These are phyloP conservation scores for Trematomus loennbergii DNA, from an alignment of 2,113 vertebrate genomes.

Conservation along the genomic window DNA sequence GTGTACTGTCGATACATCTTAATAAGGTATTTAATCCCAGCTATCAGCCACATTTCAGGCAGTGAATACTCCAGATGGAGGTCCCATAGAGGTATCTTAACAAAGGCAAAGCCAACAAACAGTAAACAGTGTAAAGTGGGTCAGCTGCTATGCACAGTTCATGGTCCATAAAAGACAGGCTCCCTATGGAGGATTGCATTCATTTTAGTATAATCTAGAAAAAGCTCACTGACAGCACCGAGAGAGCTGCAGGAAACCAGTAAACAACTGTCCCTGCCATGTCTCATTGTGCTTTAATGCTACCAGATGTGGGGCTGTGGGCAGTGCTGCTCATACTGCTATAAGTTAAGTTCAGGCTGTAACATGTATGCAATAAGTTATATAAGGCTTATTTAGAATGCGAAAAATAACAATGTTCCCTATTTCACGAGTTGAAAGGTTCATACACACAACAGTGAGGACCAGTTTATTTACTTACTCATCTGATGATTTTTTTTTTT, in stretches of 20 bases:
- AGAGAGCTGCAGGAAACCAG: slow-evolving; percentile 11
- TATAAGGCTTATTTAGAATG: not conserved
- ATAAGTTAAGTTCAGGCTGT: not conserved
- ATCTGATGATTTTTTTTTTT: not conserved
- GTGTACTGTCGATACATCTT: slow-evolving; percentile 41
- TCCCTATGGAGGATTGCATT: slow-evolving; percentile 32
- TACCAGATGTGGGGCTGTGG: not conserved
- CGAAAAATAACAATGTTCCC: not conserved
- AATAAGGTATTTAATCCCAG: slow-evolving; percentile 51
- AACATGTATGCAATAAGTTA: slow-evolving; percentile 3
- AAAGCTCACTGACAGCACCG: not conserved
- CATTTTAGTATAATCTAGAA: slow-evolving; percentile 38
- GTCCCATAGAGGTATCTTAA: slow-evolving; percentile 21
- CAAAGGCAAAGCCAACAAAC: slow-evolving; percentile 36
- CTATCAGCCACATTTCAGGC: slow-evolving; percentile 1
- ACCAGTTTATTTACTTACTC: not conserved
- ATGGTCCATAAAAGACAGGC: slow-evolving; percentile 24
- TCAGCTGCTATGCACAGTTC: slow-evolving; percentile 25
- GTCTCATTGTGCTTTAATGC: slow-evolving; percentile 9
- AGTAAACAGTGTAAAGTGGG: slow-evolving; percentile 37
- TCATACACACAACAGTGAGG: not conserved
- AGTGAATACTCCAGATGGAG: slow-evolving; percentile 14
- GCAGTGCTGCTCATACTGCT: not conserved
- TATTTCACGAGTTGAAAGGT: not conserved
- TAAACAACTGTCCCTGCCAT: not conserved